A percentile compares a stretch with the other conserved stretches of the same genome.
Conservation (phyloP, 2,888 invertebrate species). For the Caenorhabditis sulstoni region DNA sequence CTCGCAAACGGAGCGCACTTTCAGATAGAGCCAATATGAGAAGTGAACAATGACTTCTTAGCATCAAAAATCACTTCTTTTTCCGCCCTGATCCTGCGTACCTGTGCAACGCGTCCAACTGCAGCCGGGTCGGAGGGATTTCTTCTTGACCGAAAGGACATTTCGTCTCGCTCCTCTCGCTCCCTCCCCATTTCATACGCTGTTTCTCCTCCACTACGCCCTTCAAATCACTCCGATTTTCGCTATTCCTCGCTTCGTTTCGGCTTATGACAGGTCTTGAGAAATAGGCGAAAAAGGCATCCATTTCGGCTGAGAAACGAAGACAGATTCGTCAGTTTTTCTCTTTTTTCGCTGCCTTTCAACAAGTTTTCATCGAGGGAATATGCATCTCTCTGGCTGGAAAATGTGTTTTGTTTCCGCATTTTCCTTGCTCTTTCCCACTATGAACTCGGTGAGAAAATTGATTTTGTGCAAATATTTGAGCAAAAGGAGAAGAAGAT, state of each 20-base stretch:
- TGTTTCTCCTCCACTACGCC: not conserved
- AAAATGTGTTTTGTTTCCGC: not conserved
- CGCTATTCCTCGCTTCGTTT: constrained; percentile 8
- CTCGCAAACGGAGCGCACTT: too few species aligned
- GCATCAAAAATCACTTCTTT: not conserved
- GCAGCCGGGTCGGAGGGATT: not conserved
- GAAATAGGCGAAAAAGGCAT: constrained; percentile 7
- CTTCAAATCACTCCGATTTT: constrained; percentile 1
- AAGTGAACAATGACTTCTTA: too few species aligned
- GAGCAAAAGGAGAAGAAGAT: constrained; percentile 32
- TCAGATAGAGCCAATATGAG: too few species aligned
- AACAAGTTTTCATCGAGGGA: not conserved
- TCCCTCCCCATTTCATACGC: constrained; percentile 8
- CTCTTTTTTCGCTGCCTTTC: not conserved
- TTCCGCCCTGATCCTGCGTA: too few species aligned
- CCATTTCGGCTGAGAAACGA: not conserved
- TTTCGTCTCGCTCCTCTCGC: constrained; percentile 6
- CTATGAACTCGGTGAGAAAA: constrained; percentile 4
- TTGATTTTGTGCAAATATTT: constrained; percentile 56
- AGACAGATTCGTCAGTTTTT: not conserved
- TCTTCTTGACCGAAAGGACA: constrained; percentile 27
- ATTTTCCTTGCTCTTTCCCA: constrained; percentile 1
- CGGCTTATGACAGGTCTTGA: constrained; percentile 26
- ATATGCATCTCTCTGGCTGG: not conserved
- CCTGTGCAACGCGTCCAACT: not conserved